Conservation (phyloP, 35 echinoderm and acorn worm species). For the Heliocidaris tuberculata region DNA sequence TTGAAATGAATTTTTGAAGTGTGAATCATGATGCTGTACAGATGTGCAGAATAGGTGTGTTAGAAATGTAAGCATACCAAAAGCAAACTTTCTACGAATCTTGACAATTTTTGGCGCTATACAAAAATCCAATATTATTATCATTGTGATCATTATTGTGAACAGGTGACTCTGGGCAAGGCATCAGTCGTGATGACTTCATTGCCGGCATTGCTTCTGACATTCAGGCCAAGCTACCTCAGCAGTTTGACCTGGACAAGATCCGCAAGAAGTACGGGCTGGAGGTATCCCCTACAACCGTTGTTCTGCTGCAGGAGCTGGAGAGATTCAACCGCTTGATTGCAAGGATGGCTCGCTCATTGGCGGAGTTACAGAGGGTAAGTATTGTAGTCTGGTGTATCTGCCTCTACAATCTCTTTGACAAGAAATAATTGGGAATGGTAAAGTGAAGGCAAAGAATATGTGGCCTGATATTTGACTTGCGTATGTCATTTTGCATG, state of each 20-base stretch:
- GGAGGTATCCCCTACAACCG: conserved; percentile 90
- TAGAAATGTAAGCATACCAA: no score
- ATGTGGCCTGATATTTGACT: no score
- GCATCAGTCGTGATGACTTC: conserved; percentile 98
- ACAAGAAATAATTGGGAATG: no score
- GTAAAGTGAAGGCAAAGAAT: no score
- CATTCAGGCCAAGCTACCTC: conserved; percentile 90
- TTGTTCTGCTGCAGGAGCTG: conserved; percentile 93
- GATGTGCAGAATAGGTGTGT: no score
- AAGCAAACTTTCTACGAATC: no score
- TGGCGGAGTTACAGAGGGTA: conserved; percentile 91
- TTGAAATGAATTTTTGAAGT: no score
- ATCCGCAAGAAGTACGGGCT: conserved; percentile 90
- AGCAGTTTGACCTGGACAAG: conserved; percentile 99
- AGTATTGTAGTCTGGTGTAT: background rate
- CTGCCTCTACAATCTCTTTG: no score
- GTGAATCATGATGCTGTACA: no score
- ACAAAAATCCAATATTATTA: no score
- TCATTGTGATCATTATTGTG: background rate
- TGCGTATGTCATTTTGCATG: no score
- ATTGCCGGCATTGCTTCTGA: conserved; percentile 97
- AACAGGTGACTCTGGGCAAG: conserved; percentile 87
- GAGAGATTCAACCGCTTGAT: conserved; percentile 93
- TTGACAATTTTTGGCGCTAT: no score
- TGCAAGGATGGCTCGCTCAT: conserved; percentile 81